A percentile compares a stretch with the other conserved stretches of the same genome.
Conservation (phyloP, 2,888 invertebrate species). For the Odontomyia ornata region DNA sequence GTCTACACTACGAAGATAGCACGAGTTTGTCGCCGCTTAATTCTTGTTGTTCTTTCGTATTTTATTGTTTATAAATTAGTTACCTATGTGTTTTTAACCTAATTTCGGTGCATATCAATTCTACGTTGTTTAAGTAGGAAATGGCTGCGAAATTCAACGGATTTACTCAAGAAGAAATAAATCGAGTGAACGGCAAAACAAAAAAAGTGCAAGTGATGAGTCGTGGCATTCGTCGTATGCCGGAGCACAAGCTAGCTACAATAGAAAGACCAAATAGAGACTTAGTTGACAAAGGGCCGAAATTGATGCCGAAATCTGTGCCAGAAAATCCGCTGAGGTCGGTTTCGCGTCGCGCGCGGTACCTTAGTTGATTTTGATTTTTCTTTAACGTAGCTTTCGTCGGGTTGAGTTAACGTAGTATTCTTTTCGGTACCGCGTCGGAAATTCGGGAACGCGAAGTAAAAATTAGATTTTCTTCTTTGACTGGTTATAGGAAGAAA, state of each 20-base stretch:
- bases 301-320: not conserved
- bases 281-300: slow-evolving; percentile 39
- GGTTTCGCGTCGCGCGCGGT: no score
- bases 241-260: slow-evolving; percentile 55
- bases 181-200: slow-evolving; percentile 65
- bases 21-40: not conserved
- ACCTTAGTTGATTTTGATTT: no score
- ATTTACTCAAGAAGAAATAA: slow-evolving; percentile 78
- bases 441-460: no score
- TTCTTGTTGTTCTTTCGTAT: not conserved
- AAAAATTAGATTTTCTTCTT: no score
- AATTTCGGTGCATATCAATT: no score
- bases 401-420: no score
- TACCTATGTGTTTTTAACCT: not conserved
- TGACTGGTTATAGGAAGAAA: no score
- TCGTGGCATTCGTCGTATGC: slow-evolving; percentile 60
- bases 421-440: no score
- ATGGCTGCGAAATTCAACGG: slow-evolving; percentile 73
- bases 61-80: not conserved
- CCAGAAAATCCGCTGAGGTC: not conserved
- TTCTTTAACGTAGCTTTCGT: no score
- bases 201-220: slow-evolving; percentile 60
- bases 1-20: no score
- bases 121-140: slow-evolving; percentile 10
- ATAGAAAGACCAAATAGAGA: slow-evolving; percentile 48